Evolutionary conservation across 2,113 vertebrate species (phyloP).

Genomic region (Chamaetylas fuelleborni): DNA sequence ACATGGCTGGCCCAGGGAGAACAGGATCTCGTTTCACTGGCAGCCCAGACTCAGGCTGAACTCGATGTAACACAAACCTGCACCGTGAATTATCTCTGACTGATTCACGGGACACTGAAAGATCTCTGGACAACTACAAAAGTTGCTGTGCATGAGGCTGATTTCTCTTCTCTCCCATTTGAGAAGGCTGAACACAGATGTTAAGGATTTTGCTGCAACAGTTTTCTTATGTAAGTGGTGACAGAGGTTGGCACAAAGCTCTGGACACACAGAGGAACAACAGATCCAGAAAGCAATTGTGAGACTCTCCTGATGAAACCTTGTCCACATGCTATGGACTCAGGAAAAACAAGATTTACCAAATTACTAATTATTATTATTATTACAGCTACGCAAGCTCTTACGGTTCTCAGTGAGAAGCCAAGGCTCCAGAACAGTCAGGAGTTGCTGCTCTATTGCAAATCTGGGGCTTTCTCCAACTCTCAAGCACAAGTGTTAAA

Average conservation of each 20-base stretch:
- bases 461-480: neutral
- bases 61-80: neutral
- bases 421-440: neutral
- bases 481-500: neutral
- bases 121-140: neutral
- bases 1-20: neutral
- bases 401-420: neutral
- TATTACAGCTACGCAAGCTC: neutral
- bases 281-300: accelerated
- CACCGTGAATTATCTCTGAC: neutral
- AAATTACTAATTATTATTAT: neutral
- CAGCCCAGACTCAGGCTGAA: neutral
- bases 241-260: neutral
- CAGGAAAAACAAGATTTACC: neutral
- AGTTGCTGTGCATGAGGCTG: neutral
- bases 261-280: neutral
- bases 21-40: neutral
- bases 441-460: neutral
- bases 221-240: accelerated
- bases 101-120: neutral
- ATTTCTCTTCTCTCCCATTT: neutral
- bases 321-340: neutral
- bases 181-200: neutral
- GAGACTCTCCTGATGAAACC: neutral
- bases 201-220: neutral